phyloP scores from a whole-genome alignment of 2,797 vertebrate genomes.

The Gouania willdenowi region DNA sequence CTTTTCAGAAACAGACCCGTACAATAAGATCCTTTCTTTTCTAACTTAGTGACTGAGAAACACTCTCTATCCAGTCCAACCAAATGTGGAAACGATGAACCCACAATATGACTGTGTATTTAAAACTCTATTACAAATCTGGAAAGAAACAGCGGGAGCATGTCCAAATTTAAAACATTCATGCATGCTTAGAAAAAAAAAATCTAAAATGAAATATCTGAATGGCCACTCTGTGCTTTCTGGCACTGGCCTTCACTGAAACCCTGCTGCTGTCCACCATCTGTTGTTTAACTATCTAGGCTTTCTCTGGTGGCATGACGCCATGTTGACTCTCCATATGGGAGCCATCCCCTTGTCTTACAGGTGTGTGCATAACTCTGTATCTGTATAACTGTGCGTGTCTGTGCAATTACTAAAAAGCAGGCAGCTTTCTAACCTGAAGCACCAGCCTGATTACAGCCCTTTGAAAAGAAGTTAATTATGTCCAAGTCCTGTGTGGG shows the following conservation, averaged over 20 bases:
- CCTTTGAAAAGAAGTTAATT: not conserved
- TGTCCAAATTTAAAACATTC: too few species aligned
- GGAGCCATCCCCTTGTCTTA: slow-evolving; percentile 13
- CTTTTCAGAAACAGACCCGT: too few species aligned
- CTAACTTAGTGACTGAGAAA: too few species aligned
- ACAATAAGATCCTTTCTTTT: too few species aligned
- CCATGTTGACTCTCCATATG: slow-evolving; percentile 42
- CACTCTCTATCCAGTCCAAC: too few species aligned
- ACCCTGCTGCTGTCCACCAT: slow-evolving; percentile 25
- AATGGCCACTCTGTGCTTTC: too few species aligned
- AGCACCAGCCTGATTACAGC: not conserved
- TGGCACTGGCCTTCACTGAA: slow-evolving; percentile 58
- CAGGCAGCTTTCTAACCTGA: not conserved
- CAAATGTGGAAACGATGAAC: too few species aligned
- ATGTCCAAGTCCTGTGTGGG: not conserved
- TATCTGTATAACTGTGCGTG: not conserved
- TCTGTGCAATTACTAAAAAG: not conserved
- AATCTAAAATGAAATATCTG: too few species aligned
- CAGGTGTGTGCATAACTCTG: slow-evolving; percentile 22
- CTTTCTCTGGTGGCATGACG: slow-evolving; percentile 11
- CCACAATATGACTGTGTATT: too few species aligned
- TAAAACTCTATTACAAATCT: too few species aligned
- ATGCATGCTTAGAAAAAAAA: too few species aligned
- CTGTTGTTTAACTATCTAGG: slow-evolving; percentile 33
- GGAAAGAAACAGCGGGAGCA: too few species aligned